These are phyloP conservation scores for Felis chaus DNA, from an alignment of 2,113 vertebrate species.

Conservation along the genomic window DNA sequence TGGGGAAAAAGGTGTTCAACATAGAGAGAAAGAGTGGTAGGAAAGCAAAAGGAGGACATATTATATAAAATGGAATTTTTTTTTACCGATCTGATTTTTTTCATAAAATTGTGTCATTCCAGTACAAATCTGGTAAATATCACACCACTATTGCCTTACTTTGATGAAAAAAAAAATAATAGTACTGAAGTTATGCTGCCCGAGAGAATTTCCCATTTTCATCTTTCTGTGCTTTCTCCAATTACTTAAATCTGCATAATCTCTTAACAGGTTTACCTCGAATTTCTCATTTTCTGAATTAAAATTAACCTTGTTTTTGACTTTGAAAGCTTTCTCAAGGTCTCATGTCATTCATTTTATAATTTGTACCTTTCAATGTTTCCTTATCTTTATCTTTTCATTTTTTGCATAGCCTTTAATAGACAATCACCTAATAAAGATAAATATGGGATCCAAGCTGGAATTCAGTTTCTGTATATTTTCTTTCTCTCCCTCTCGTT, in stretches of 20 bases:
- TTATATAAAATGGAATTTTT: neutral
- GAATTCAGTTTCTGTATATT: neutral
- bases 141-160: neutral
- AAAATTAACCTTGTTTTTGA: constrained; percentile 4
- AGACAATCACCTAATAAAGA: neutral
- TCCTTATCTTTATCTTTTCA: neutral
- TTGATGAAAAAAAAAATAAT: neutral
- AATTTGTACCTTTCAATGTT: neutral
- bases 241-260: neutral
- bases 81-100: neutral
- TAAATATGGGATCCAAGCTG: neutral
- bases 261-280: neutral
- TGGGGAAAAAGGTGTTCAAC: neutral
- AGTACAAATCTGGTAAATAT: neutral
- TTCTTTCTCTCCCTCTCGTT: neutral
- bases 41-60: neutral
- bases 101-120: neutral
- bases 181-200: neutral
- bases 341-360: neutral
- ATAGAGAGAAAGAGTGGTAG: neutral
- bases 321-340: neutral
- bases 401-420: neutral
- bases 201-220: neutral
- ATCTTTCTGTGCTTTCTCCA: neutral
- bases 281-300: neutral